Evolutionary conservation across 2,113 vertebrate genomes (phyloP).

Genomic region (Rhinolophus sinicus): DNA sequence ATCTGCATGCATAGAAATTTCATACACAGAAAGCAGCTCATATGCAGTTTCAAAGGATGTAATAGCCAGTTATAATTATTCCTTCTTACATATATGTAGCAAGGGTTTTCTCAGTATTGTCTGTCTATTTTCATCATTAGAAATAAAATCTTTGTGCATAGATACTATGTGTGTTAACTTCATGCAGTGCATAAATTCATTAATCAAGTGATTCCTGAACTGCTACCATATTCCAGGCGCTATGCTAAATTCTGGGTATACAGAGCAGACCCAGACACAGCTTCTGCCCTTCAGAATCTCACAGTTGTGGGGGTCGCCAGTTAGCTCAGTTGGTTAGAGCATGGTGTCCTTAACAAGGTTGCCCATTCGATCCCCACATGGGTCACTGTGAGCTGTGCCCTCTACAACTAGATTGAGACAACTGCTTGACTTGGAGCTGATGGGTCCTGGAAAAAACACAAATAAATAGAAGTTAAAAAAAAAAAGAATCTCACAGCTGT

Average conservation of each 20-base stretch:
- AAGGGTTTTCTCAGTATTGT: neutral
- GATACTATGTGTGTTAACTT: neutral
- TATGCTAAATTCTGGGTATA: neutral
- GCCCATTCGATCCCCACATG: no score
- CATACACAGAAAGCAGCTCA: neutral
- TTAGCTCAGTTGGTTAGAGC: no score
- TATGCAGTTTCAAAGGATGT: neutral
- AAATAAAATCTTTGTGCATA: neutral
- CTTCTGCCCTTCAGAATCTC: neutral
- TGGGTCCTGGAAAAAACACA: no score
- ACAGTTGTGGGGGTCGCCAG: neutral
- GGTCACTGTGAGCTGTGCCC: no score
- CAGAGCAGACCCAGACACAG: neutral
- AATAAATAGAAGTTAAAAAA: no score
- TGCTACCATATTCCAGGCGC: neutral
- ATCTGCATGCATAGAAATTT: neutral
- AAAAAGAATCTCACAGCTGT: neutral
- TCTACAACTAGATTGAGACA: no score
- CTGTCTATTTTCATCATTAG: neutral
- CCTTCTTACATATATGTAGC: neutral
- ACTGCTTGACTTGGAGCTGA: no score
- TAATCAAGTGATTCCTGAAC: neutral
- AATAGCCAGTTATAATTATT: neutral
- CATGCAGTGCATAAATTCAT: neutral
- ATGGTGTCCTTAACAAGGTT: no score